Evolutionary conservation across 2,888 invertebrate genomes (phyloP).

Genomic region (Dinocampus coccinellae): DNA sequence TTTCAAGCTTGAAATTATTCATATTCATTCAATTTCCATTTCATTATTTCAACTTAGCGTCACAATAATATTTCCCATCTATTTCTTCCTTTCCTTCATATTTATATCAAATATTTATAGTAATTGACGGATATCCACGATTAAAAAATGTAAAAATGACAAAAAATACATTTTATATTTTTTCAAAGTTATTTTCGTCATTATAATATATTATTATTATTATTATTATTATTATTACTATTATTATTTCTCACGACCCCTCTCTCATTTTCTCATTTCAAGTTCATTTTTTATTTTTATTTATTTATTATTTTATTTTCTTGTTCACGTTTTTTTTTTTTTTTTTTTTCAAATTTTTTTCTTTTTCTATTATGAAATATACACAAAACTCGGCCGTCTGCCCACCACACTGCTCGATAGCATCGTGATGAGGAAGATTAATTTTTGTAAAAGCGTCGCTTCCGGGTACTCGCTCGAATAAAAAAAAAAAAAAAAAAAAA

Average conservation of each 20-base stretch:
- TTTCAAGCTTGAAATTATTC: constrained; percentile 26
- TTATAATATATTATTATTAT: too few relatives aligned
- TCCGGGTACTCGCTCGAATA: constrained; percentile 25
- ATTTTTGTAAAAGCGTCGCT: constrained; percentile 37
- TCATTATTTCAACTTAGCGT: neutral
- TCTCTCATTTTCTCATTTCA: too few relatives aligned
- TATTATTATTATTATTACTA: too few relatives aligned
- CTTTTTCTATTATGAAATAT: neutral
- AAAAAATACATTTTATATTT: neutral
- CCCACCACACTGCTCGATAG: constrained; percentile 32
- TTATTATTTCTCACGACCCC: too few relatives aligned
- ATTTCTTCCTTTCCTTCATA: neutral
- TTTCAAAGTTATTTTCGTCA: neutral
- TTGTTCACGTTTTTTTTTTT: constrained; percentile 19
- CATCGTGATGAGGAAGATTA: constrained; percentile 39
- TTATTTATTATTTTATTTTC: constrained; percentile 11
- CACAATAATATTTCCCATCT: neutral
- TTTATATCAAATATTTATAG: neutral
- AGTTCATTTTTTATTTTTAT: neutral
- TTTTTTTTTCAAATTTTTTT: constrained; percentile 19
- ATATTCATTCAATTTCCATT: constrained; percentile 13
- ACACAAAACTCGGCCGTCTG: constrained; percentile 22
- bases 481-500: neutral
- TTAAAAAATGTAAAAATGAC: too few relatives aligned
- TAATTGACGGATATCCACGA: neutral